Evolutionary conservation across 2,888 invertebrate species (phyloP), one percentile per base, ranked within the genome.

Genomic region (Saturnia pavonia): DNA sequence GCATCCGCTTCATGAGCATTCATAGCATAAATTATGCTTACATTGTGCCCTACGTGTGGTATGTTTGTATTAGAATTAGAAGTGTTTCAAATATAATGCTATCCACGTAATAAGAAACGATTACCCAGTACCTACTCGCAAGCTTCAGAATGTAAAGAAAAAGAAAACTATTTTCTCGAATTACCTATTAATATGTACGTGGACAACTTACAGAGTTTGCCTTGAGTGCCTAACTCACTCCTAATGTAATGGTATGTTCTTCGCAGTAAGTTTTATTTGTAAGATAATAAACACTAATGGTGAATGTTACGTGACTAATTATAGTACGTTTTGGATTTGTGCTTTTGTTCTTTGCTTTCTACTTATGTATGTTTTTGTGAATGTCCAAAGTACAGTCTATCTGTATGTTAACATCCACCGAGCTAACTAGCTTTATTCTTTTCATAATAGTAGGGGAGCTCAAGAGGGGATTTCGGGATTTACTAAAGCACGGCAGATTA

Each of bases 21-120:
- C 79, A 78, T 84, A 85, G 90, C 88, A 92, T 92, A 91, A 91
- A 92, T 91, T 90, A 40, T 40, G 65, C 60, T 68, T 68, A 69
- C 63, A 68, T 71, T 68, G 68, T 71, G 71, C 65, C 42, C 65
- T 71, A 69, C 68, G 68, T 43, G 42, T 54, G 67, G 67, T 70
- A 67, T 45, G 65, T 65, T 66, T 66, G 51, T 69, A 69, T 66
- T 69, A 65, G 45, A 57, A 67, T 67, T 54, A 67, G 57, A 70
- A 27, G 57, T 60, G 14, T 14, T 57, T 57, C 57, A 11, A 57
- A 25, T 57, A 57, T 25, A 57, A 22, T 57, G 4, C 57, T 25
- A 57, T 57, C 12, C 22, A 9, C 2, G 27, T 60, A 60, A 60
- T 25, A 60, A 60, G 57, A 60, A 60, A 60, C 14, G 19, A 11